Conservation (phyloP, 2,113 vertebrate species). For the Mellivora capensis region DNA sequence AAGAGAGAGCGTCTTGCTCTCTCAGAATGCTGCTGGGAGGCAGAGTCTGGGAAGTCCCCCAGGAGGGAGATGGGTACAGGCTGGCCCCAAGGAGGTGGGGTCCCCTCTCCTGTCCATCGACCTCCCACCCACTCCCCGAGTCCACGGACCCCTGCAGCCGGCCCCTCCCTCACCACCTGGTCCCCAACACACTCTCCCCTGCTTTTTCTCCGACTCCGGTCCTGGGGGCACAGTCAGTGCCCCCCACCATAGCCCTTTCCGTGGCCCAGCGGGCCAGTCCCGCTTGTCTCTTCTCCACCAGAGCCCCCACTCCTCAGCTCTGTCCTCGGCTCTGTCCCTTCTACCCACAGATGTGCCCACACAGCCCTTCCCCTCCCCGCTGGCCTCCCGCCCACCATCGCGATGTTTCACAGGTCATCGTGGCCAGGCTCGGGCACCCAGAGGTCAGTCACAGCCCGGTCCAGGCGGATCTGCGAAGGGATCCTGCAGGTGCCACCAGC, state of each 20-base stretch:
- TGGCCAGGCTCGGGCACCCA: background rate
- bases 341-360: no score
- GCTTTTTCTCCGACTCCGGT: no score
- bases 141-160: fast-evolving
- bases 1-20: no score
- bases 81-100: no score
- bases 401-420: fast-evolving
- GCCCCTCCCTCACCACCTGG: no score
- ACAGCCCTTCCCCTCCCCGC: no score
- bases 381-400: background rate
- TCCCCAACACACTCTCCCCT: no score
- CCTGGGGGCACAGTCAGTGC: fast-evolving
- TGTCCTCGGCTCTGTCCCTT: background rate
- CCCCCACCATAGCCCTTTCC: fast-evolving
- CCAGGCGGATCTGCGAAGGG: background rate
- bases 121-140: fast-evolving
- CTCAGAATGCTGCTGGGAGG: fast-evolving
- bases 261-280: no score
- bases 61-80: fast-evolving
- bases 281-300: background rate
- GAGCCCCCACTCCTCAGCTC: fast-evolving
- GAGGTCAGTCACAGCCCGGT: background rate
- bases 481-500: no score
- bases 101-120: fast-evolving
- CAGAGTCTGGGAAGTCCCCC: fast-evolving